Evolutionary conservation across 2,797 vertebrate genomes (phyloP).

Genomic region (Hydrolagus colliei): DNA sequence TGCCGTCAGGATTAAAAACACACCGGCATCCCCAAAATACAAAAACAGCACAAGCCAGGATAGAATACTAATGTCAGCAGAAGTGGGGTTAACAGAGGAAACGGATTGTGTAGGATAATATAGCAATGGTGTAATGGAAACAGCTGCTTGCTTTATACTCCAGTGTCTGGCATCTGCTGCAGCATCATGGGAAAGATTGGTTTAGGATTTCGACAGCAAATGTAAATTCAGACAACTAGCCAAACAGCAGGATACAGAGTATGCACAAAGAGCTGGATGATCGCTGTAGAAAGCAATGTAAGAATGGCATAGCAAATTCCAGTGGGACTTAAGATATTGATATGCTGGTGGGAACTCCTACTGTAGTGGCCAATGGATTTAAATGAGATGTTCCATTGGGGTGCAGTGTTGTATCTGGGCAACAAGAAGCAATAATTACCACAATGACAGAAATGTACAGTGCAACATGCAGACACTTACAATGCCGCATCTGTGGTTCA

Average conservation of each 20-base stretch:
- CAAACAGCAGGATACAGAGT: constrained; percentile 35
- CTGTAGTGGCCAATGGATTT: not conserved
- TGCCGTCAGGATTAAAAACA: not conserved
- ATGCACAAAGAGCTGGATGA: constrained; percentile 9
- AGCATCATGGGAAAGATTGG: constrained; percentile 42
- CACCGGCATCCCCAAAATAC: constrained; percentile 13
- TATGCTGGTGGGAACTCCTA: not conserved
- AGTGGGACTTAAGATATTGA: not conserved
- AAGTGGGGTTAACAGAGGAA: constrained; percentile 21
- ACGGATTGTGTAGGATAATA: constrained; percentile 38
- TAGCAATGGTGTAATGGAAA: constrained; percentile 44
- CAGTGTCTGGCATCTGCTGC: constrained; percentile 43
- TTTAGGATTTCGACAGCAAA: constrained; percentile 45
- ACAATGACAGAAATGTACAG: not conserved
- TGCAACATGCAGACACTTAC: not conserved
- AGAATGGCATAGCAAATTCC: constrained; percentile 7
- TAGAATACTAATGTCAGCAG: constrained; percentile 23
- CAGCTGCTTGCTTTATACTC: constrained; percentile 49
- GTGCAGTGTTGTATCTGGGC: not conserved
- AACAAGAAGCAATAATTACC: not conserved
- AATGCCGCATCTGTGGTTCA: not conserved
- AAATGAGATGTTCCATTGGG: not conserved
- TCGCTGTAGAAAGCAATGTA: constrained; percentile 1
- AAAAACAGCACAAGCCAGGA: not conserved
- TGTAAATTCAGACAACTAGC: constrained; percentile 44